Evolutionary conservation across 1,140 invertebrate species (phyloP).

Genomic region (Cyrtorhinus lividipennis): DNA sequence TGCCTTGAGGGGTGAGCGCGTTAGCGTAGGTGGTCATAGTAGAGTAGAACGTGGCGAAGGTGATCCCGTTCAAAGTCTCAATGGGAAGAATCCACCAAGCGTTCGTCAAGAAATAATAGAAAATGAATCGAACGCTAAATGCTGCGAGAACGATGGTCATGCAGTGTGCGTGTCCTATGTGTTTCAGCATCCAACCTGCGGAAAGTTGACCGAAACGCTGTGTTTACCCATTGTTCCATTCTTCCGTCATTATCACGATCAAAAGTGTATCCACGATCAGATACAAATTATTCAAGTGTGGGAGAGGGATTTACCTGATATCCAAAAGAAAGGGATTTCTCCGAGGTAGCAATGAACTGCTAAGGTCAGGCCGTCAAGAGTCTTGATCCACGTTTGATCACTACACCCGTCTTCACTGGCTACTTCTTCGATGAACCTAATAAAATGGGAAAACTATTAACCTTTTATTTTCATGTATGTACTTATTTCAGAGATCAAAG

Average conservation of each 20-base stretch:
- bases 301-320: conserved; percentile 58
- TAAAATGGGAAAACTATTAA: conserved; percentile 9
- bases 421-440: conserved; percentile 53
- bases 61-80: conserved; percentile 37
- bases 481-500: too few species aligned
- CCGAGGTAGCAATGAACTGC: conserved; percentile 70
- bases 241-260: too few species aligned
- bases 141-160: conserved; percentile 64
- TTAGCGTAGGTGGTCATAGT: conserved; percentile 36
- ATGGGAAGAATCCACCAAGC: conserved; percentile 36
- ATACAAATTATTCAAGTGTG: too few species aligned
- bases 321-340: conserved; percentile 76
- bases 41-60: conserved; percentile 39
- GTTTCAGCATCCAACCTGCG: conserved; percentile 63
- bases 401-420: conserved; percentile 34
- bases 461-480: too few species aligned
- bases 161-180: conserved; percentile 64
- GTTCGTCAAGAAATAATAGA: conserved; percentile 34
- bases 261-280: too few species aligned
- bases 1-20: conserved; percentile 32
- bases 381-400: conserved; percentile 46
- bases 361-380: conserved; percentile 62
- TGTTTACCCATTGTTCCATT: too few species aligned
- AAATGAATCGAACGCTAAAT: conserved; percentile 32
- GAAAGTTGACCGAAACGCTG: too few species aligned